Evolutionary conservation across 2,113 vertebrate species (phyloP).

Genomic region (Prionailurus bengalensis): DNA sequence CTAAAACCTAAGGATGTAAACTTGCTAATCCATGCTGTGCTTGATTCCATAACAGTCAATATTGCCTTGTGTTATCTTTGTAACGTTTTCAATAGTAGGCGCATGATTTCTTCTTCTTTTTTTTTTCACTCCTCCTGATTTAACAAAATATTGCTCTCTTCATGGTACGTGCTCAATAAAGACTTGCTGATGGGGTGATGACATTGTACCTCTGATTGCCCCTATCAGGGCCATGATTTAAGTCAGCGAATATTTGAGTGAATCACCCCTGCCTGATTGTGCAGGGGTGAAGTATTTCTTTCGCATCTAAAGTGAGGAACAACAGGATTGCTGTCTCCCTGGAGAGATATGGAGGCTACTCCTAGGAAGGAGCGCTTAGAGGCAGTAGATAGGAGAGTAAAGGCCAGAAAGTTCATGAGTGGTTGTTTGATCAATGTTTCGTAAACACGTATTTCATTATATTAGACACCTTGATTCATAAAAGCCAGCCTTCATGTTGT

Average conservation of each 20-base stretch:
- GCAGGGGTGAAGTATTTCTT: neutral
- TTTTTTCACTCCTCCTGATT: neutral
- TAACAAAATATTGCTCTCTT: neutral
- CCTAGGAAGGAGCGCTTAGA: neutral
- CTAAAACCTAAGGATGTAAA: neutral
- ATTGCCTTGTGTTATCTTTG: neutral
- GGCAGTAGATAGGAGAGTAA: neutral
- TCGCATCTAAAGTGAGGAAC: neutral
- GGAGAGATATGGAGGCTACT: neutral
- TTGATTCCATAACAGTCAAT: neutral
- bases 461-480: neutral
- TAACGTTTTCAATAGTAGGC: neutral
- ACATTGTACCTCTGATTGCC: neutral
- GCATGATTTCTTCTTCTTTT: neutral
- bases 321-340: neutral
- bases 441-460: neutral
- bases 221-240: neutral
- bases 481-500: neutral
- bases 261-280: neutral
- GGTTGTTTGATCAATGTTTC: neutral
- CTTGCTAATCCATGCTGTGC: neutral
- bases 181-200: neutral
- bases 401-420: neutral
- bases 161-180: neutral
- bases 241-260: neutral